Conservation (phyloP, 2,888 invertebrate genomes). For the Lissocephala sabroskyi region DNA sequence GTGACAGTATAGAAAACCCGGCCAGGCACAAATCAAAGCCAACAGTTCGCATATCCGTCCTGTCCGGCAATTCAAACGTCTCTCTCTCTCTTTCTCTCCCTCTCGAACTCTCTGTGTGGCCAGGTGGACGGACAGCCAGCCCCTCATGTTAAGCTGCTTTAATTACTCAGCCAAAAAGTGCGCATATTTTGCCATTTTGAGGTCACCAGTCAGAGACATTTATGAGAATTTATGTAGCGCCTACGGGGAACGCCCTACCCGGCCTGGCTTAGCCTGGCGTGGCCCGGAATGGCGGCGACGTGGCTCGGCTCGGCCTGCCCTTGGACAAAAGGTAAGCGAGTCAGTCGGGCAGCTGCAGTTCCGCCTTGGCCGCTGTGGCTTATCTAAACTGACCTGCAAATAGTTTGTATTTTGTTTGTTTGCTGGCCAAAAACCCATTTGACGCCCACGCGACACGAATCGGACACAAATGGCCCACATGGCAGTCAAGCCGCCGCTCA, state of each 20-base stretch:
- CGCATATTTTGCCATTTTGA: constrained; percentile 23
- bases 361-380: constrained; percentile 7
- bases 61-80: no score
- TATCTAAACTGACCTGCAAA: constrained; percentile 57
- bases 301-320: neutral
- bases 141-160: constrained; percentile 61
- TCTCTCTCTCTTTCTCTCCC: no score
- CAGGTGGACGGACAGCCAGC: constrained; percentile 25
- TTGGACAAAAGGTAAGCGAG: constrained; percentile 51
- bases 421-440: constrained; percentile 44
- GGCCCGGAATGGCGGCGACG: neutral
- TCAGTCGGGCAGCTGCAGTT: no score
- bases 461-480: constrained; percentile 41
- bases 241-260: constrained; percentile 8
- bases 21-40: constrained; percentile 22
- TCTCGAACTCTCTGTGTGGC: no score
- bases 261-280: neutral
- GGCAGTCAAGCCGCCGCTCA: constrained; percentile 3
- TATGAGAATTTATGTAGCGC: constrained; percentile 55
- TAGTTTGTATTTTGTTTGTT: constrained; percentile 28
- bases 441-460: constrained; percentile 58
- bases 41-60: no score
- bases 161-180: constrained; percentile 40
- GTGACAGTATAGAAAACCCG: constrained; percentile 54
- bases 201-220: constrained; percentile 31